Evolutionary conservation across 2,888 invertebrate genomes (phyloP), one percentile per base, ranked within the genome.

Genomic region (Anaspis maculata): DNA sequence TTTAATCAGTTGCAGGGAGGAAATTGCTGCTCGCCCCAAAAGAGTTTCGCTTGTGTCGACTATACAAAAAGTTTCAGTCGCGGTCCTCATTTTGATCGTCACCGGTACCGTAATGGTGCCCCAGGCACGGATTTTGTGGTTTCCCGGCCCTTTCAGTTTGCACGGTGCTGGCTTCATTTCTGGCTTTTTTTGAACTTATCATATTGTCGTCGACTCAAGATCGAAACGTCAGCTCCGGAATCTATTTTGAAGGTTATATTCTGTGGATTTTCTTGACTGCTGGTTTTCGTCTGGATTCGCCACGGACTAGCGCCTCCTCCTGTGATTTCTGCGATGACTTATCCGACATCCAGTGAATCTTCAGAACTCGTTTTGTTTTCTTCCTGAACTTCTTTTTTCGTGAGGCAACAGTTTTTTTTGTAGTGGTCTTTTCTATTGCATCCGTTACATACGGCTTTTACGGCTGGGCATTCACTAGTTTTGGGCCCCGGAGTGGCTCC

Each of bases 341-440:
- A n/a, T n/a, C n/a, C n/a, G n/a, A n/a, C n/a, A n/a, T n/a, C n/a
- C n/a, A n/a, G n/a, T 9, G 19, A 19, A 19, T 19, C 19, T 19
- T n/a, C n/a, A n/a, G 19, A 19, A 9, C 19, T 19, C 9, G 19
- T 6, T 19, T 5, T 6, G 19, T 19, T 9, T 6, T 6, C 19
- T 5, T 9, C 19, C 9, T 9, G 5, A 19, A 5, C 9, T 19
- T 19, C 19, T 9, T 19, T 19, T 19, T 19, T 19, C 5, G 19
- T 19, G 5, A 5, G 19, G 19, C 19, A 19, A 19, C 19, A 19
- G 9, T 44, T 27, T 28, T 6, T 19, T 19, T 19, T 19, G 19
- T 19, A 19, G 19, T 19, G 19, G 5, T 9, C 19, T 19, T 19
- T 19, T 19, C 19, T 19, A 5, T 19, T 19, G 19, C 19, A 19